These are phyloP conservation scores for Tragelaphus eurycerus DNA, from an alignment of 2,797 vertebrate species.

Conservation along the genomic window DNA sequence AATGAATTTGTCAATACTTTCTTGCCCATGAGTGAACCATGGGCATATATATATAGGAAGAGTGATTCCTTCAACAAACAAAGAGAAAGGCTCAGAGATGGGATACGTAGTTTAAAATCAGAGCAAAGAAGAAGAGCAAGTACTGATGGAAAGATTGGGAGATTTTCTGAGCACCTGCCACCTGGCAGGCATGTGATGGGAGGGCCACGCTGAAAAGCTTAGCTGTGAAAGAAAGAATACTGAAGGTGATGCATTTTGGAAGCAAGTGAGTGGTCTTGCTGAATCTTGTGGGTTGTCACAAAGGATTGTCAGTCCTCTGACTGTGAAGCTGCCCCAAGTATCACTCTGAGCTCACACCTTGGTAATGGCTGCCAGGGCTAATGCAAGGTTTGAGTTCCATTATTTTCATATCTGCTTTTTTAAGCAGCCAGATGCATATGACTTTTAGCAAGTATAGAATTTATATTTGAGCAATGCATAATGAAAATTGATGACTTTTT, in stretches of 20 bases:
- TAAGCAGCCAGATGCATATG: slow-evolving; percentile 12
- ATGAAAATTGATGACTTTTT: slow-evolving; percentile 44
- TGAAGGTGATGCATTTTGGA: not conserved
- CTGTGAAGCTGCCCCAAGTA: not conserved
- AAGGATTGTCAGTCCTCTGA: not conserved
- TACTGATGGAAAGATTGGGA: not conserved
- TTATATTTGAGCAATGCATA: slow-evolving; percentile 48
- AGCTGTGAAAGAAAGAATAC: not conserved
- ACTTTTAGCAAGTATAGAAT: slow-evolving; percentile 45
- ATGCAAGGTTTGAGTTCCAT: not conserved
- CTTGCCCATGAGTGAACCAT: not conserved
- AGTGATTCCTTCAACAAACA: not conserved
- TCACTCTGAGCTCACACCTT: not conserved
- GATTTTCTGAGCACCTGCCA: not conserved
- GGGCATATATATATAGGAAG: not conserved
- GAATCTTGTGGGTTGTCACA: not conserved
- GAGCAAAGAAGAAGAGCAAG: not conserved
- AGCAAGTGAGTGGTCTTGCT: not conserved
- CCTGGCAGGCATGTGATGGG: not conserved
- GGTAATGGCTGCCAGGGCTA: not conserved
- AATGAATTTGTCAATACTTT: not conserved
- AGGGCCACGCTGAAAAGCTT: not conserved
- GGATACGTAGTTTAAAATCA: not conserved
- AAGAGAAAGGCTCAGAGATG: not conserved
- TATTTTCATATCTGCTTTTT: slow-evolving; percentile 43